These are phyloP conservation scores for Margarornis squamiger DNA, from an alignment of 2,797 vertebrate species.

Conservation along the genomic window DNA sequence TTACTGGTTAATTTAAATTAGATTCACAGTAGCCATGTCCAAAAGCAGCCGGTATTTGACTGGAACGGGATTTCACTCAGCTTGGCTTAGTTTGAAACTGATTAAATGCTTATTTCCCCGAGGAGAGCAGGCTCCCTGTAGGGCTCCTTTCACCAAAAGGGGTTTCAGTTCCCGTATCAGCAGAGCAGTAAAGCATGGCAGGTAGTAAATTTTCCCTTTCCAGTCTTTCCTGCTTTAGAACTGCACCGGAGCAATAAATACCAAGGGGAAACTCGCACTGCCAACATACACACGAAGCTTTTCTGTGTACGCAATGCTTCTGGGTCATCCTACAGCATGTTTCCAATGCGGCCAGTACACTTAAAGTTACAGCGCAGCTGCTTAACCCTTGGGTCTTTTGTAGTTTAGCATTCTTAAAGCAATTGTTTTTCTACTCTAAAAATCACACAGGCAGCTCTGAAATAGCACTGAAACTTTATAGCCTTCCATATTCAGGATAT, in stretches of 20 bases:
- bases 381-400: not conserved
- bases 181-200: conserved; percentile 20
- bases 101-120: not conserved
- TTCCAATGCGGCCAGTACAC: not conserved
- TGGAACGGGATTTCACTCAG: not conserved
- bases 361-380: conserved; percentile 34
- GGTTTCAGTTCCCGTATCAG: not conserved
- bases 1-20: not conserved
- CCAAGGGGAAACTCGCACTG: conserved; percentile 34
- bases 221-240: conserved; percentile 53
- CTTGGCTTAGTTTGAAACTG: not conserved
- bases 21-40: not conserved
- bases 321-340: conserved; percentile 44
- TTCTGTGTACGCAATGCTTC: conserved; percentile 5
- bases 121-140: not conserved
- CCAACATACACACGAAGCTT: conserved; percentile 31
- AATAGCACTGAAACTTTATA: not conserved
- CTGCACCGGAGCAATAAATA: conserved; percentile 26
- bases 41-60: not conserved
- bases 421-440: not conserved
- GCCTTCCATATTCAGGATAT: not conserved
- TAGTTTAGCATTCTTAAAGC: not conserved
- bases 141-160: not conserved
- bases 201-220: conserved; percentile 48
- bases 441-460: not conserved